Evolutionary conservation across 2,113 vertebrate genomes (phyloP).

Genomic region (Microcebus tavaratra): DNA sequence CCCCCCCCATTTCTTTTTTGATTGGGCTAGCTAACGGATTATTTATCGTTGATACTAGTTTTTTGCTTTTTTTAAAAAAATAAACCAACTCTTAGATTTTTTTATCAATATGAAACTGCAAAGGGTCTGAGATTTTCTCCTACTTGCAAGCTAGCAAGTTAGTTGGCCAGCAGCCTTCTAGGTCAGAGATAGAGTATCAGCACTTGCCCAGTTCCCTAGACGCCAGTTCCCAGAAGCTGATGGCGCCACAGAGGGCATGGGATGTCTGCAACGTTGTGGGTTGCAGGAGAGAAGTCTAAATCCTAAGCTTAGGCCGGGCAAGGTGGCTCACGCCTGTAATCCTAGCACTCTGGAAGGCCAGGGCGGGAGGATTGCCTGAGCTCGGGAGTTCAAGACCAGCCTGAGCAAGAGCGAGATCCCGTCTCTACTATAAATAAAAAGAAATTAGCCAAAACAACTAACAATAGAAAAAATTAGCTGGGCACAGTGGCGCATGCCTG

Average conservation of each 20-base stretch:
- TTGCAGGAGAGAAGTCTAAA: neutral
- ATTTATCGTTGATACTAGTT: neutral
- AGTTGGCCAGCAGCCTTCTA: neutral
- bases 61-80: neutral
- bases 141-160: neutral
- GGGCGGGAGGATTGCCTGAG: too few species aligned
- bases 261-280: neutral
- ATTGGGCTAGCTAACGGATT: neutral
- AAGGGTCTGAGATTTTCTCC: neutral
- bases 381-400: too few species aligned
- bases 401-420: too few species aligned
- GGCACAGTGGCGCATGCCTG: too few species aligned
- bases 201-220: neutral
- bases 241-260: accelerated
- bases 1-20: neutral
- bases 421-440: too few species aligned
- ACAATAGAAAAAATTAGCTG: too few species aligned
- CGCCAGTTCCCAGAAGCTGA: neutral
- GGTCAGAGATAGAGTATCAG: neutral
- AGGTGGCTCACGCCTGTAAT: too few species aligned
- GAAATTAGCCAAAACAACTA: too few species aligned
- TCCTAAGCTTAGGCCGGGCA: neutral
- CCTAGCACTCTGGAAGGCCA: too few species aligned
- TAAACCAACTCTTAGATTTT: neutral
- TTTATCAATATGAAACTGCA: neutral